Conservation (phyloP, 2,888 invertebrate species). For the Agrotis exclamationis region DNA sequence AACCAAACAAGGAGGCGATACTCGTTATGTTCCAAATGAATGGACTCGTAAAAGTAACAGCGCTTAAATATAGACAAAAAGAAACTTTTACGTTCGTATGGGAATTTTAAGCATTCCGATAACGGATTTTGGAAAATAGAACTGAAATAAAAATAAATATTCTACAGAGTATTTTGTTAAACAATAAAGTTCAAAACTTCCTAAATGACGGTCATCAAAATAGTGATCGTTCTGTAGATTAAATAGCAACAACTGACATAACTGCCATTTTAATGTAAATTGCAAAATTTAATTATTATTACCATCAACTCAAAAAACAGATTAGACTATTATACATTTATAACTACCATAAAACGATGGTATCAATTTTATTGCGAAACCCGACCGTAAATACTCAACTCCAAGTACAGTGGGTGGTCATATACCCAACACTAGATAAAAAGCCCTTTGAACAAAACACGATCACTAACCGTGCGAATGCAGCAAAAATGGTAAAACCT, state of each 20-base stretch:
- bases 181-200: not conserved
- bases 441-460: slow-evolving; percentile 69
- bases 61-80: slow-evolving; percentile 36
- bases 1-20: slow-evolving; percentile 58
- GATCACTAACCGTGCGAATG: slow-evolving; percentile 63
- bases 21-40: slow-evolving; percentile 59
- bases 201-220: not conserved
- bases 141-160: slow-evolving; percentile 26
- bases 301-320: not conserved
- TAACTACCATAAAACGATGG: slow-evolving; percentile 28
- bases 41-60: slow-evolving; percentile 56
- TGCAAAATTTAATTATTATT: slow-evolving; percentile 1
- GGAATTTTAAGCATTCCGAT: slow-evolving; percentile 36
- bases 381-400: slow-evolving; percentile 48
- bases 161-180: not conserved
- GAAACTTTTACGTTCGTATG: slow-evolving; percentile 36
- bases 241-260: not conserved
- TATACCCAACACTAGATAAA: slow-evolving; percentile 38
- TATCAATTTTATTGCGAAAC: slow-evolving; percentile 53
- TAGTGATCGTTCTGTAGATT: not conserved
- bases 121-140: slow-evolving; percentile 13
- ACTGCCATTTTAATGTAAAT: not conserved
- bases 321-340: slow-evolving; percentile 21
- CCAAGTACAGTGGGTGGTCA: slow-evolving; percentile 57
- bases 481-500: slow-evolving; percentile 63